phyloP scores from a whole-genome alignment of 1,140 invertebrate species.

The Papilio polyxenes region DNA sequence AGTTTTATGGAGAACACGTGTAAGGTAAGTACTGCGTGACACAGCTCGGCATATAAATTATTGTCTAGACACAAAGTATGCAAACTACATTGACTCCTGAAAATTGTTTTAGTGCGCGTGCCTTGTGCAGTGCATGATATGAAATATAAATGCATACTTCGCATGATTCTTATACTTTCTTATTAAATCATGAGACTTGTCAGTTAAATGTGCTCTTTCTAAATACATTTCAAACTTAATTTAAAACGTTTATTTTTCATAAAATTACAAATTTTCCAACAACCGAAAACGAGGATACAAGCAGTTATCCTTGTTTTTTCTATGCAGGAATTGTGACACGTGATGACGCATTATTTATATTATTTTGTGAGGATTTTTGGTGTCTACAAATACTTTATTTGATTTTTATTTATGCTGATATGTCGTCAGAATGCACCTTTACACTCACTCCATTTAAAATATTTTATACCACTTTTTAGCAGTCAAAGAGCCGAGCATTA shows the following conservation, averaged over 20 bases:
- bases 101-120: conserved; percentile 27
- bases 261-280: background rate
- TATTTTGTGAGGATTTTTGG: no score
- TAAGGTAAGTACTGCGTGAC: conserved; percentile 53
- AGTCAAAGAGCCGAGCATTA: no score
- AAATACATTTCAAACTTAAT: background rate
- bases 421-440: no score
- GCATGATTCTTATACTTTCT: background rate
- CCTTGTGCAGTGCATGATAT: conserved; percentile 21
- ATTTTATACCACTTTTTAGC: no score
- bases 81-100: conserved; percentile 32
- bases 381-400: no score
- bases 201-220: background rate
- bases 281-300: no score
- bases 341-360: no score
- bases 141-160: background rate
- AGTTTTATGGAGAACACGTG: conserved; percentile 76
- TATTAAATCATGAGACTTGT: background rate
- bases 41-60: conserved; percentile 27
- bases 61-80: conserved; percentile 35
- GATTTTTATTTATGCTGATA: no score
- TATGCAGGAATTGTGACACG: no score
- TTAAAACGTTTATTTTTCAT: background rate
- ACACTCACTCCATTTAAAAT: no score
- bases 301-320: no score